Conservation (phyloP, 1,140 invertebrate genomes). For the Diplogasteroides magnus region DNA sequence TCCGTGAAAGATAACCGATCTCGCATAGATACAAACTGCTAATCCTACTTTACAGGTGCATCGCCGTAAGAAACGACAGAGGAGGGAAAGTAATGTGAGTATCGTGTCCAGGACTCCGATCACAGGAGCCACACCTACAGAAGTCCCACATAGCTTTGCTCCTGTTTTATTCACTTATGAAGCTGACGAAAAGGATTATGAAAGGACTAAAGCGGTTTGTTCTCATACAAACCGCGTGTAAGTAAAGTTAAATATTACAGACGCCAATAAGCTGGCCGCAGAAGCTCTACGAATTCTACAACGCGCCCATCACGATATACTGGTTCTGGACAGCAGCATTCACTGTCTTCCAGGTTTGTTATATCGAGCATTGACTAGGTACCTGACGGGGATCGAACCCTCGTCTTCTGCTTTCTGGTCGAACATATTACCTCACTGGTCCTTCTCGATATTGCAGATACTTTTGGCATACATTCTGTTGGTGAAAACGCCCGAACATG, state of each 20-base stretch:
- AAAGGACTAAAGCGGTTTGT: background rate
- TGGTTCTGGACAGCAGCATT: slow-evolving; percentile 59
- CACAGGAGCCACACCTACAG: too few species aligned
- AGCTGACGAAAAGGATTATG: slow-evolving; percentile 1
- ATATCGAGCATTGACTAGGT: background rate
- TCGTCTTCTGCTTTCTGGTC: too few species aligned
- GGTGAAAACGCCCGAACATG: slow-evolving; percentile 35
- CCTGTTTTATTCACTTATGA: background rate
- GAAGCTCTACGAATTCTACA: slow-evolving; percentile 53
- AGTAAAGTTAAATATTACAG: background rate
- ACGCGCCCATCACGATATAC: slow-evolving; percentile 93
- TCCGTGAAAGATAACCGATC: too few species aligned
- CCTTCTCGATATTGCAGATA: too few species aligned
- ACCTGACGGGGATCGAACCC: background rate
- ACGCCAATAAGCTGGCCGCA: slow-evolving; percentile 17
- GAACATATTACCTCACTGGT: too few species aligned
- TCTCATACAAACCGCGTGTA: background rate
- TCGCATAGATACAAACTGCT: too few species aligned
- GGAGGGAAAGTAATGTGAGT: background rate
- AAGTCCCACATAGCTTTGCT: too few species aligned
- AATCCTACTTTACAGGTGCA: too few species aligned
- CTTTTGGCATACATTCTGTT: background rate
- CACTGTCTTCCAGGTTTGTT: slow-evolving; percentile 11
- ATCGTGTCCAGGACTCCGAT: too few species aligned
- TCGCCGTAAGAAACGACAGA: background rate